Evolutionary conservation across 2,797 vertebrate genomes (phyloP), one percentile per base, ranked within the genome.

Genomic region (Cirrhinus mrigala): DNA sequence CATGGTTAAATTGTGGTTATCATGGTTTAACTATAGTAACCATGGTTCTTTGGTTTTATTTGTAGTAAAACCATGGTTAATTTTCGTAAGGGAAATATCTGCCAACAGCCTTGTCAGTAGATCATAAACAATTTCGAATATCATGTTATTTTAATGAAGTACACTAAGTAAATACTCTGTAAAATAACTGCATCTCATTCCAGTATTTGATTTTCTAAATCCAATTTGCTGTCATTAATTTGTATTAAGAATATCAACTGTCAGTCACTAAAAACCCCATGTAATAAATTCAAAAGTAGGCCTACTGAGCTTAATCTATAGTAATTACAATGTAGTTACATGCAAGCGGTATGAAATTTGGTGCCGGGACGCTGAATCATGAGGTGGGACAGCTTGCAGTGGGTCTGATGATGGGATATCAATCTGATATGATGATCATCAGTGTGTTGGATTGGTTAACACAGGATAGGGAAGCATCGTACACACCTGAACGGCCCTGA

Each of bases 331-430:
- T 52, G 78, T 14, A 71, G 50, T 80, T 20, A n/a, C 9, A 80
- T 68, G 78, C 70, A 69, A 54, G 40, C 64, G 7, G 12, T 48
- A 4, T 9, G 18, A 8, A 60, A 69, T 60, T 4, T 60, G 8
- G 29, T 54, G 29, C 64, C 22, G 5, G 79, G 66, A 58, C 52
- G 9, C 1, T 46, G 3, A 60, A 46, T 54, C 80, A 20, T 40
- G 79, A 37, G 56, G 56, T 60, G 77, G 37, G 60, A 79, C 78
- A 66, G 48, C 24, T 18, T 44, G 58, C 33, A n/a, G 4, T 14
- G 8, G 27, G 22, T 40, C 40, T 79, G 79, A 71, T 56, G 44
- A 79, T 64, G 56, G 44, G 60, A 80, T 10, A 52, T 69, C 62
- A 56, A 22, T 79, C 40, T 44, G 58, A 80, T 68, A 11, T 48